Conservation (phyloP, 2,113 vertebrate genomes). For the Tychaedon coryphoeus region DNA sequence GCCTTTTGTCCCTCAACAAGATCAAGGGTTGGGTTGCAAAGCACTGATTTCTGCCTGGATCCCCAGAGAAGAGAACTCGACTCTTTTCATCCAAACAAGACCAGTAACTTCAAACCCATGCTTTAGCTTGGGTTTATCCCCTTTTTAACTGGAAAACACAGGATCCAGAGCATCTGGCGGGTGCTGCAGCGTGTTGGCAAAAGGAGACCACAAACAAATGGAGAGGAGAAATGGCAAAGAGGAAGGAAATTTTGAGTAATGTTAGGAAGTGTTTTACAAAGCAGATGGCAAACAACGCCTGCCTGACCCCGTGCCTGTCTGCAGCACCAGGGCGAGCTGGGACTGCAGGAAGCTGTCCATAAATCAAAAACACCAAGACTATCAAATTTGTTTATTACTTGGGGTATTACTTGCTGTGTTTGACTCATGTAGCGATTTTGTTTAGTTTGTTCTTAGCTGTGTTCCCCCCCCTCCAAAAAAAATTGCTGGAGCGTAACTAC, state of each 20-base stretch:
- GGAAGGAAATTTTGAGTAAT: neutral
- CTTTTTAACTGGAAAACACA: neutral
- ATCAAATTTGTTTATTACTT: conserved; percentile 17
- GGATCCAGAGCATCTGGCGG: neutral
- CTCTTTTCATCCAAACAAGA: neutral
- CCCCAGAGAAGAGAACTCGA: neutral
- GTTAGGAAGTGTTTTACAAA: neutral
- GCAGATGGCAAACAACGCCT: neutral
- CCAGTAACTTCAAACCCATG: neutral
- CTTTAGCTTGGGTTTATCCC: neutral
- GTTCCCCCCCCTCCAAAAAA: neutral
- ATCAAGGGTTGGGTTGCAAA: neutral
- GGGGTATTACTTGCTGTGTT: neutral
- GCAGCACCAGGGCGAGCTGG: neutral
- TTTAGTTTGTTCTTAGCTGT: neutral
- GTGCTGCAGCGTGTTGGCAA: neutral
- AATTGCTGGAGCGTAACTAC: neutral
- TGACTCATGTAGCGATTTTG: neutral
- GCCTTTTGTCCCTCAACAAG: neutral
- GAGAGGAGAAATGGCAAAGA: neutral
- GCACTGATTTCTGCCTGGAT: neutral
- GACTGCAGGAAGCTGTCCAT: neutral
- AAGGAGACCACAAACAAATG: neutral
- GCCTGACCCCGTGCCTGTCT: conserved; percentile 11
- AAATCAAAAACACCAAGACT: neutral